Percentiles rank a stretch among this genome's conserved stretches.
Evolutionary conservation across 1,140 invertebrate species (phyloP).

Genomic region (Drosophila pruinosa): DNA sequence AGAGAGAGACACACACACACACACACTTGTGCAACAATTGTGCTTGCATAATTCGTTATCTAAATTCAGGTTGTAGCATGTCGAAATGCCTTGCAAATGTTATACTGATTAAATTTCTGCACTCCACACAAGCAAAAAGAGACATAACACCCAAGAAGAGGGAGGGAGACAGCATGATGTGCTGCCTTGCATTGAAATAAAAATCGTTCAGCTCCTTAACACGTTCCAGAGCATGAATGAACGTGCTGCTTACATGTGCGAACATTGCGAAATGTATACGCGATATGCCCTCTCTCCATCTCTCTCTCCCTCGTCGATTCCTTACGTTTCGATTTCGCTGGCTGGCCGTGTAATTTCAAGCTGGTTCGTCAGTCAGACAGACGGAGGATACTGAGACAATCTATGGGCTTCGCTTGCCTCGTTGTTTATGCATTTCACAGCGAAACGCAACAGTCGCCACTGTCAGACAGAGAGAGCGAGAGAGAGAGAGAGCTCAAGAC

Average conservation of each 20-base stretch:
- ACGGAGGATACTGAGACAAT: neutral
- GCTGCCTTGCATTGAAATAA: conserved; percentile 65
- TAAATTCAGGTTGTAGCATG: conserved; percentile 73
- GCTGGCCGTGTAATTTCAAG: conserved; percentile 32
- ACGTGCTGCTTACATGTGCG: conserved; percentile 61
- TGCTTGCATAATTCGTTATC: conserved; percentile 78
- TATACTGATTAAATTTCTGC: conserved; percentile 73
- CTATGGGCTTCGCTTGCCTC: conserved; percentile 30
- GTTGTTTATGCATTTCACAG: conserved; percentile 73
- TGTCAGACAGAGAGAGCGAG: neutral
- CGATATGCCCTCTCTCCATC: neutral
- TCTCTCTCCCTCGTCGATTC: neutral
- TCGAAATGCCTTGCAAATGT: conserved; percentile 57
- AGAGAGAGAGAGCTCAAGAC: too few relatives aligned
- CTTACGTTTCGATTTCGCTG: conserved; percentile 6
- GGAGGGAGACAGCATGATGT: neutral
- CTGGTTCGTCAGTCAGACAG: conserved; percentile 28
- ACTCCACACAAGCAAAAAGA: conserved; percentile 8
- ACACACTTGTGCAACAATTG: conserved; percentile 64
- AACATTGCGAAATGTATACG: conserved; percentile 1
- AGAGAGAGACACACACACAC: neutral
- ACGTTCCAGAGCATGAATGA: conserved; percentile 72
- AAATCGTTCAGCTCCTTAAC: conserved; percentile 65
- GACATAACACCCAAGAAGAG: conserved; percentile 3
- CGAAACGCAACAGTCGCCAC: conserved; percentile 56